Evolutionary conservation across 2,797 vertebrate genomes (phyloP).

Genomic region (Clarias fuscus): DNA sequence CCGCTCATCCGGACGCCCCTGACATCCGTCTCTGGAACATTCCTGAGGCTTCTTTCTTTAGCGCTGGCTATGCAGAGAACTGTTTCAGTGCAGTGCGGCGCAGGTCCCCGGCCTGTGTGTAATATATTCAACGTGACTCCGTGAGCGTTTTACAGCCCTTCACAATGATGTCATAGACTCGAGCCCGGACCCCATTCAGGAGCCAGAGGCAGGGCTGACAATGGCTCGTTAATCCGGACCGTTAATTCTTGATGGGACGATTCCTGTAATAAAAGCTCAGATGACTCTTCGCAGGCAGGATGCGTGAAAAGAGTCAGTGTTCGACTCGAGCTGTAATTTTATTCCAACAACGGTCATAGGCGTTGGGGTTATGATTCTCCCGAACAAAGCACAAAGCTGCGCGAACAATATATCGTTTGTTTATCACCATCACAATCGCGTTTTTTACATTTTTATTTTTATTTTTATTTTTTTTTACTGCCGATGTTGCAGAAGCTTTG

Average conservation of each 20-base stretch:
- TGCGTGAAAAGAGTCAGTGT: slow-evolving; percentile 38
- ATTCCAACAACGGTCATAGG: slow-evolving; percentile 9
- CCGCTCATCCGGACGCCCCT: background rate
- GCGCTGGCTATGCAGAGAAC: slow-evolving; percentile 8
- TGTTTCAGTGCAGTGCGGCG: slow-evolving; percentile 16
- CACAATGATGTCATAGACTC: slow-evolving; percentile 56
- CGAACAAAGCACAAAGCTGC: slow-evolving; percentile 18
- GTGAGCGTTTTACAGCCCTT: slow-evolving; percentile 55
- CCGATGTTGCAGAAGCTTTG: background rate
- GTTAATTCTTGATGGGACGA: slow-evolving; percentile 55
- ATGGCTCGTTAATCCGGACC: slow-evolving; percentile 54
- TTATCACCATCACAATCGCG: background rate
- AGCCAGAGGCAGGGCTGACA: slow-evolving; percentile 50
- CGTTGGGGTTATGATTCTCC: slow-evolving; percentile 9
- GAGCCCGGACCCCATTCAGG: slow-evolving; percentile 46
- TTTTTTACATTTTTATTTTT: too few relatives aligned
- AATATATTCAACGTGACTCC: slow-evolving; percentile 46
- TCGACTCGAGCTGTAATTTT: slow-evolving; percentile 40
- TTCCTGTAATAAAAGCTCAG: slow-evolving; percentile 50
- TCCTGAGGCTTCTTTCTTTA: slow-evolving; percentile 8
- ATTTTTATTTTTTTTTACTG: background rate
- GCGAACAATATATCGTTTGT: background rate
- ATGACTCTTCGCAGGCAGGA: slow-evolving; percentile 45
- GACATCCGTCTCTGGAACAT: background rate
- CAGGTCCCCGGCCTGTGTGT: slow-evolving; percentile 25